These are phyloP conservation scores for Noctua fimbriata DNA, from an alignment of 2,888 invertebrate species.

Conservation along the genomic window DNA sequence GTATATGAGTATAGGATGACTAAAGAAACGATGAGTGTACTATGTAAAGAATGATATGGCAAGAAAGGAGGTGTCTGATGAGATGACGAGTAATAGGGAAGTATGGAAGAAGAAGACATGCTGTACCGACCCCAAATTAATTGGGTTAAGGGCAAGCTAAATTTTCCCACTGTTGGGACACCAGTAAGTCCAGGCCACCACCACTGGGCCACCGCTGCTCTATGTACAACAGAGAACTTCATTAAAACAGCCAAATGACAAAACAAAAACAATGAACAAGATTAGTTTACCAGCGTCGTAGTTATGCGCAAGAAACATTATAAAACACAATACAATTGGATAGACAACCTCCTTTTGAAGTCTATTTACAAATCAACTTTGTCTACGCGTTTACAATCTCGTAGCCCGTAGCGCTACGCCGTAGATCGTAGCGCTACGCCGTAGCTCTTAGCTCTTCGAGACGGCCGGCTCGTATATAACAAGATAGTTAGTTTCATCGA, in stretches of 20 bases:
- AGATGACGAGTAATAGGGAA: too few species aligned
- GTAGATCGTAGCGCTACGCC: conserved; percentile 48
- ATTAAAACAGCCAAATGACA: neutral
- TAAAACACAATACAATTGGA: conserved; percentile 17
- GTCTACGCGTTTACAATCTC: conserved; percentile 10
- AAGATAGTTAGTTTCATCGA: conserved; percentile 41
- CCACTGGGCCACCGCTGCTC: too few species aligned
- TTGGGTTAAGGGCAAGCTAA: too few species aligned
- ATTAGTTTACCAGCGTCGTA: neutral
- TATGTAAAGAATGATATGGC: too few species aligned
- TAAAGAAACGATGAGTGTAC: too few species aligned
- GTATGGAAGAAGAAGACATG: too few species aligned
- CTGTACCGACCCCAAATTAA: too few species aligned
- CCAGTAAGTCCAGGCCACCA: too few species aligned
- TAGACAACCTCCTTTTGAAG: conserved; percentile 22
- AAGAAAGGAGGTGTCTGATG: too few species aligned
- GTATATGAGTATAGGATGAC: too few species aligned
- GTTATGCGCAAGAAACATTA: neutral
- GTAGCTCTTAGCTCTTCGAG: conserved; percentile 52
- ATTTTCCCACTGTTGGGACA: too few species aligned
- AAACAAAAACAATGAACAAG: neutral
- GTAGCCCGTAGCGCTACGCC: conserved; percentile 60
- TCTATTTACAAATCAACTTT: conserved; percentile 10
- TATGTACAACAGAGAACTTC: neutral
- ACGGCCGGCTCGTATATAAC: conserved; percentile 14